Evolutionary conservation across 2,797 vertebrate genomes (phyloP).

Genomic region (Hyperoplus immaculatus): DNA sequence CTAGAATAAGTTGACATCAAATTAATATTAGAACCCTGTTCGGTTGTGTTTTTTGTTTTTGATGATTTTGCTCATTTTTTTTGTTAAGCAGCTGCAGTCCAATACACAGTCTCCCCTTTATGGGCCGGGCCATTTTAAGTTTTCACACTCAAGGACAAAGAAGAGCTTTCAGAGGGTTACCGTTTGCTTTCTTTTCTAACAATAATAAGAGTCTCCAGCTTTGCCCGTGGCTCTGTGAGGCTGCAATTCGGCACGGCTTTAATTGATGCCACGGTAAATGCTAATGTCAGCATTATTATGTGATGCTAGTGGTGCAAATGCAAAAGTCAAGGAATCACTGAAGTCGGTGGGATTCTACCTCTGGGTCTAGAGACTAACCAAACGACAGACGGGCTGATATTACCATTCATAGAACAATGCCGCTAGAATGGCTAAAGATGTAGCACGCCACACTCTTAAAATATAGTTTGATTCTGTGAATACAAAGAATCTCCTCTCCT

Average conservation of each 20-base stretch:
- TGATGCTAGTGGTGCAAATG: neutral
- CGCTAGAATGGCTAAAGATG: neutral
- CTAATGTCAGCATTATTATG: neutral
- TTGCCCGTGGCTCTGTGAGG: neutral
- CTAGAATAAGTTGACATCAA: no score
- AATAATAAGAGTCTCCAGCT: neutral
- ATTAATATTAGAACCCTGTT: no score
- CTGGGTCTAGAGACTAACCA: no score
- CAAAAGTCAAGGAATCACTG: neutral
- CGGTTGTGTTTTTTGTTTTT: no score
- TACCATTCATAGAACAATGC: neutral
- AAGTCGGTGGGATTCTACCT: neutral
- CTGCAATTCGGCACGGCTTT: neutral
- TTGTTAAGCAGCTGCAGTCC: no score
- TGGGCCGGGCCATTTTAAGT: neutral
- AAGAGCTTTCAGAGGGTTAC: neutral
- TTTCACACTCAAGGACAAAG: constrained; percentile 49
- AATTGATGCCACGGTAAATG: neutral
- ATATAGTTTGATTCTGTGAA: constrained; percentile 23
- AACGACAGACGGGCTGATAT: neutral
- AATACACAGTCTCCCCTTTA: no score
- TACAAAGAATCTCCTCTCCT: constrained; percentile 37
- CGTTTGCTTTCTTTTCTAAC: neutral
- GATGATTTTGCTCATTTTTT: no score
- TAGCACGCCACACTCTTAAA: constrained; percentile 13